A percentile compares a stretch with the other conserved stretches of the same genome.
These are phyloP conservation scores for Cantharis flavilabris DNA, from an alignment of 2,888 invertebrate species.

Conservation along the genomic window DNA sequence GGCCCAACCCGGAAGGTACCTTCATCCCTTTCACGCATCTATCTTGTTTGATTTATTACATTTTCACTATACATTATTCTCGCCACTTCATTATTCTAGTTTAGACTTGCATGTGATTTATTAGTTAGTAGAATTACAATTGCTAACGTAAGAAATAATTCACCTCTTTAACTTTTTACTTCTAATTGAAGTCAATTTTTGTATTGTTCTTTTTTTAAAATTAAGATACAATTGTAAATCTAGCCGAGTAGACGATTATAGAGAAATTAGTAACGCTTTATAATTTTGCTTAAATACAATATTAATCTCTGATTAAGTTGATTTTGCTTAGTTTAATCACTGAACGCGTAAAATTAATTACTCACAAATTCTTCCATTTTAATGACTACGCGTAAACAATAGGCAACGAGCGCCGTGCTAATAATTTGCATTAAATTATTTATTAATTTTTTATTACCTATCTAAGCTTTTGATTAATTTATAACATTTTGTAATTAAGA, in stretches of 20 bases:
- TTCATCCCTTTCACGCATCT: slow-evolving; percentile 40
- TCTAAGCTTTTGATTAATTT: not conserved
- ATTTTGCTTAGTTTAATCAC: not conserved
- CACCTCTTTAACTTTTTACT: slow-evolving; percentile 1
- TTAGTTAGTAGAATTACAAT: slow-evolving; percentile 27
- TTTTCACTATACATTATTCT: slow-evolving; percentile 33
- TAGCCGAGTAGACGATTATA: not conserved
- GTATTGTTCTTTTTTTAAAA: not conserved
- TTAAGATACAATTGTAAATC: not conserved
- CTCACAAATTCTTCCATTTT: not conserved
- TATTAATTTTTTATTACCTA: not conserved
- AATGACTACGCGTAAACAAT: not conserved
- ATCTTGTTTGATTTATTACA: slow-evolving; percentile 41
- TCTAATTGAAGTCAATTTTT: not conserved
- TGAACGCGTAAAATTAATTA: not conserved
- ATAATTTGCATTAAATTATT: not conserved
- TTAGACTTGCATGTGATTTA: slow-evolving; percentile 34
- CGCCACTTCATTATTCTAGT: slow-evolving; percentile 32
- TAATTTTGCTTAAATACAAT: not conserved
- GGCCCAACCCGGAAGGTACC: slow-evolving; percentile 54
- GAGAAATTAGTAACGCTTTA: not conserved
- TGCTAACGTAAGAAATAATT: slow-evolving; percentile 18
- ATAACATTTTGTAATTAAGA: not conserved
- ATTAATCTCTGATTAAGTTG: not conserved
- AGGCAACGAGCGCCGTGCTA: not conserved